Percentiles rank a stretch among this genome's conserved stretches.
phyloP scores from a whole-genome alignment of 2,888 invertebrate species.

The Psylliodes chrysocephalus region DNA sequence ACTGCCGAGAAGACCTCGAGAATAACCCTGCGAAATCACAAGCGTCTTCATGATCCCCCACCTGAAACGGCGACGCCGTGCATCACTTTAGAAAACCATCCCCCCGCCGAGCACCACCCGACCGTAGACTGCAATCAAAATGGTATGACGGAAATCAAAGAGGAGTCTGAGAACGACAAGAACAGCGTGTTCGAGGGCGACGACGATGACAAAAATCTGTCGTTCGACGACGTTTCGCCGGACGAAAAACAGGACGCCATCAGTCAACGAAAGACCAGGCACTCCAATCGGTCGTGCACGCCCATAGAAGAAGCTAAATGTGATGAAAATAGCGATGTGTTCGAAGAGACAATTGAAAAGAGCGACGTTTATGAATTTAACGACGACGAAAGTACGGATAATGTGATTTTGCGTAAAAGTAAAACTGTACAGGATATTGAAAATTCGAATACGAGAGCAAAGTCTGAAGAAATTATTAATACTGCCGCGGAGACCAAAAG shows the following conservation, averaged over 20 bases:
- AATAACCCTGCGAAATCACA: slow-evolving; percentile 73
- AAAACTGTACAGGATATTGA: slow-evolving; percentile 37
- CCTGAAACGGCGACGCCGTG: slow-evolving; percentile 17
- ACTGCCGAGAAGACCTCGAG: slow-evolving; percentile 58
- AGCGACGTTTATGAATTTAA: slow-evolving; percentile 61
- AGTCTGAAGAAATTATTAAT: slow-evolving; percentile 43
- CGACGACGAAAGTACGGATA: slow-evolving; percentile 44
- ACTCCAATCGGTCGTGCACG: slow-evolving; percentile 25
- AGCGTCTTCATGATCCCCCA: slow-evolving; percentile 64
- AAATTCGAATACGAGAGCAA: slow-evolving; percentile 42
- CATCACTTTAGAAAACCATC: slow-evolving; percentile 19
- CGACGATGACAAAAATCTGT: background rate
- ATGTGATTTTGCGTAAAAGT: slow-evolving; percentile 40
- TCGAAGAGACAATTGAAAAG: slow-evolving; percentile 4
- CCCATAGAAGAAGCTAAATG: slow-evolving; percentile 32
- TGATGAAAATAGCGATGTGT: slow-evolving; percentile 17
- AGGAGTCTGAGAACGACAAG: slow-evolving; percentile 14
- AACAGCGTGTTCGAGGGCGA: background rate
- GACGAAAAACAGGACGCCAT: background rate
- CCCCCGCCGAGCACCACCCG: slow-evolving; percentile 8
- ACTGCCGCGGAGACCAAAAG: slow-evolving; percentile 60
- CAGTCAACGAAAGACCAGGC: slow-evolving; percentile 28
- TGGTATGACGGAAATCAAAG: slow-evolving; percentile 42
- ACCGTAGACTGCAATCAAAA: slow-evolving; percentile 52
- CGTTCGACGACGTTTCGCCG: background rate